Evolutionary conservation across 1,140 invertebrate species (phyloP), one percentile per base, ranked within the genome.

Genomic region (Hylyphantes graminicola): DNA sequence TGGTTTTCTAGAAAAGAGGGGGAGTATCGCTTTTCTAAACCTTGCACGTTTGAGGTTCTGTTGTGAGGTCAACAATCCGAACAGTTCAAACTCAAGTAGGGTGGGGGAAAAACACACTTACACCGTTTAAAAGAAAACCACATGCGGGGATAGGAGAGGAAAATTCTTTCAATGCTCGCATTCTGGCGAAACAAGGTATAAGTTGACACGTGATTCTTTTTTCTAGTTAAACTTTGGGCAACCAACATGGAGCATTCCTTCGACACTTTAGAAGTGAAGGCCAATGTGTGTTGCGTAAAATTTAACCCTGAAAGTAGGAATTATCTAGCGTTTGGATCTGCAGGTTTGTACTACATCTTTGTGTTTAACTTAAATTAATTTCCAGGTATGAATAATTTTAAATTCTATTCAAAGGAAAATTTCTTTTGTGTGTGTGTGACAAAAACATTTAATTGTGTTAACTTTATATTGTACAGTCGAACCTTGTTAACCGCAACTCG

Each of bases 201-300:
- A 64, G 10, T 64, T 12, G n/a, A 12, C 21, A 35, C 1, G 7
- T 65, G 21, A 35, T 65, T 9, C 0, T 65, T 65, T 57, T 55
- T 65, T 54, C 67, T 75, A 86, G 96, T 99, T 2, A 98, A 98
- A 90, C 91, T 99, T 5, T 99, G 97, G 96, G 94, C 96, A 12
- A 91, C 96, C 0, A 96, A 96, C 89, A 92, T 92, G 13, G 95
- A 97, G 81, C 93, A 96, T 88, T 98, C 96, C 0, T 93, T 98
- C 10, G 94, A 95, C 4, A 95, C 94, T 17, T 89, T 98, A 9
- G 95, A 97, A 89, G 95, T 95, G 2, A 96, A 96, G 90, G 96
- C 96, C 2, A 97, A 98, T 91, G 96, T 98, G 50, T 98, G 97
- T 90, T 98, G 96, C 91, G 97, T 99, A 2, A 95, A 97, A 89